These are phyloP conservation scores for Shinisaurus crocodilurus DNA, from an alignment of 2,113 vertebrate species.

Conservation along the genomic window DNA sequence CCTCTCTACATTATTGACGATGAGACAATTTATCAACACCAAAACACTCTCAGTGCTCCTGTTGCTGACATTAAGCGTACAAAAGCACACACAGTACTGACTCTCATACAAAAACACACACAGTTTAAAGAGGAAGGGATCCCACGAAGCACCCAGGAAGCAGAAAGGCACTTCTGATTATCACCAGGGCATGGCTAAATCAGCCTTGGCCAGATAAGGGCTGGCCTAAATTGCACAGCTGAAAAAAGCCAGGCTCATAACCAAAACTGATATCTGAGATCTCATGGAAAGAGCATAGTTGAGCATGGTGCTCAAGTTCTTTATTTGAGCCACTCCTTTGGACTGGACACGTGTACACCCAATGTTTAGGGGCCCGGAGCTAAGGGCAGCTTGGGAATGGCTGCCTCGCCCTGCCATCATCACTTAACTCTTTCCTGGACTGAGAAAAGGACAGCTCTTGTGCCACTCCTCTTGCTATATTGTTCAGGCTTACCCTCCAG, in stretches of 20 bases:
- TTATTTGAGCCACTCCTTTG: no score
- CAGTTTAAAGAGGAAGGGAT: background rate
- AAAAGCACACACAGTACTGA: no score
- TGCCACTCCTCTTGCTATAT: background rate
- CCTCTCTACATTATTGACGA: background rate
- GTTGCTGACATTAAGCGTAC: background rate
- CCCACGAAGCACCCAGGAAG: background rate
- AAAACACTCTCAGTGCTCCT: background rate
- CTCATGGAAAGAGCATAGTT: background rate
- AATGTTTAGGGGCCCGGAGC: background rate
- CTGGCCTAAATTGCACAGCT: background rate
- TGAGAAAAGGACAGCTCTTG: background rate
- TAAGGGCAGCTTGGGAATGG: background rate
- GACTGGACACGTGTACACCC: background rate
- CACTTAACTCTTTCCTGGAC: background rate
- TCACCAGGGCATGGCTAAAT: background rate
- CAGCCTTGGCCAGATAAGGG: background rate
- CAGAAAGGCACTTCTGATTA: background rate
- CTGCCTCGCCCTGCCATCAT: background rate
- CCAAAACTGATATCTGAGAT: background rate
- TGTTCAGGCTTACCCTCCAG: background rate
- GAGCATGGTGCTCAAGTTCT: background rate
- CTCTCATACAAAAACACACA: background rate
- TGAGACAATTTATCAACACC: background rate
- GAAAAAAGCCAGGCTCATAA: background rate